Percentiles rank a stretch among this genome's conserved stretches.
Evolutionary conservation across 2,113 vertebrate genomes (phyloP).

Genomic region (Periophthalmus modestus): DNA sequence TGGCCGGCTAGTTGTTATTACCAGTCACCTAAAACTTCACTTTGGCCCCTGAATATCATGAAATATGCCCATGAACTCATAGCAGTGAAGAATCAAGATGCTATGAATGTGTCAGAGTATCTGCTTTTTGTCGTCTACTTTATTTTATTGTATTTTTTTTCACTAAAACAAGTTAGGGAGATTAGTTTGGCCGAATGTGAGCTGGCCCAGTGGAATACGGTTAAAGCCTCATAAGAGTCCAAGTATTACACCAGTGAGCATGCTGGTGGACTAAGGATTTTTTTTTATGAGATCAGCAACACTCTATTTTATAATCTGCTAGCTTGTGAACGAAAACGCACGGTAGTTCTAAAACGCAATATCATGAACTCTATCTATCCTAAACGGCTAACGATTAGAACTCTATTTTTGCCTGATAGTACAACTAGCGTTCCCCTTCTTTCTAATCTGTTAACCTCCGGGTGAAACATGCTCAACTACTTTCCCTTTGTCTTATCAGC

Average conservation of each 20-base stretch:
- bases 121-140: no score
- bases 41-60: not conserved
- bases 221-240: not conserved
- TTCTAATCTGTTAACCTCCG: conserved; percentile 31
- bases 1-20: no score
- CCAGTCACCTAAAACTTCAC: not conserved
- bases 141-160: no score
- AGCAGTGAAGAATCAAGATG: not conserved
- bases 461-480: conserved; percentile 37
- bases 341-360: not conserved
- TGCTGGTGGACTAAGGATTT: not conserved
- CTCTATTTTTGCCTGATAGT: conserved; percentile 29
- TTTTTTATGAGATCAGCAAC: not conserved
- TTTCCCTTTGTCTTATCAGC: conserved; percentile 49
- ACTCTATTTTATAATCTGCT: not conserved
- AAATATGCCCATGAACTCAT: not conserved
- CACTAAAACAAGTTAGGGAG: no score
- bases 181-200: no score
- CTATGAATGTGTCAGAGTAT: not conserved
- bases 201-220: no score
- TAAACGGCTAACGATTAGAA: not conserved
- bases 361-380: not conserved
- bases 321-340: not conserved
- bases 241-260: no score
- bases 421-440: not conserved